Evolutionary conservation across 2,797 vertebrate genomes (phyloP), one percentile per base, ranked within the genome.

Genomic region (Clamator glandarius): DNA sequence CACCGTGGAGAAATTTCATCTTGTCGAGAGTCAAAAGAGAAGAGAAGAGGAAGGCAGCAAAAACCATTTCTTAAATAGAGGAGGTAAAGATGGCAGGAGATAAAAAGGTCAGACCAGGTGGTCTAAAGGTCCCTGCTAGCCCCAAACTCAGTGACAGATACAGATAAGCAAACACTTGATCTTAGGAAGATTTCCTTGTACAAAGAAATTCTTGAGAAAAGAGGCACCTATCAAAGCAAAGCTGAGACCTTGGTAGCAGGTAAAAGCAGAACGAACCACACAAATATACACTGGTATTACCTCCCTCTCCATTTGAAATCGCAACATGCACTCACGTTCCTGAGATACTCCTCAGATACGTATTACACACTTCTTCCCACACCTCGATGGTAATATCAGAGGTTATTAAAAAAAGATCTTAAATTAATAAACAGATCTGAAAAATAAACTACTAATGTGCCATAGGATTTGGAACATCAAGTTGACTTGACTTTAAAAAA

Each of bases 401-500:
- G 35, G 24, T 69, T 68, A 26, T 84, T 62, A 20, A 66, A 91
- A 91, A 64, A 91, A 64, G 54, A 31, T 15, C 72, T 82, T 59
- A 52, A 42, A 59, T 1, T 25, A 90, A 91, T 75, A 77, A 80
- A 76, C 59, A 64, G 28, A 67, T 69, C 62, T 69, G 85, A 84
- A 92, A 87, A 96, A 88, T 85, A 73, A 92, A 77, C 68, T 36
- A 6, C 67, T 5, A 2, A 39, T 48, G 75, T 52, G 78, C 50
- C 54, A 12, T 1, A n/a, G 61, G 52, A 84, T 72, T 83, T 88
- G 61, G 64, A 83, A 77, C 77, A 55, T 42, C 35, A 42, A 59
- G 84, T 3, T 85, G 89, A 77, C 92, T 92, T 92, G 89, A 77
- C 92, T 92, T 93, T 87, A 87, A 94, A 91, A 93, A 96, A 94